Percentiles rank a stretch among this genome's conserved stretches.
phyloP scores from a whole-genome alignment of 1,140 invertebrate genomes.

The Ectropis grisescens region DNA sequence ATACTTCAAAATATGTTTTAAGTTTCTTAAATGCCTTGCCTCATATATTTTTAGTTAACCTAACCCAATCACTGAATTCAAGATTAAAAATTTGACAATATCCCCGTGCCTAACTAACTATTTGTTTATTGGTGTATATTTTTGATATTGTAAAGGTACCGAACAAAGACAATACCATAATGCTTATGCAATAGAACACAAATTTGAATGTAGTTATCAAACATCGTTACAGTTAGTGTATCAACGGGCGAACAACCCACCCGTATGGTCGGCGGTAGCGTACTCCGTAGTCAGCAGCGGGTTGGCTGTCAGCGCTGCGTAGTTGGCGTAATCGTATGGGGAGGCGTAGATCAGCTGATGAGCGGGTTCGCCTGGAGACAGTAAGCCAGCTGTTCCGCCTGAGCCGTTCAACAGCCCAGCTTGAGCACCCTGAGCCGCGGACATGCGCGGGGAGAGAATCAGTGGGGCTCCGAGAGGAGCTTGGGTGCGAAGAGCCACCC shows the following conservation, averaged over 20 bases:
- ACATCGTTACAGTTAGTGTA: conserved; percentile 15
- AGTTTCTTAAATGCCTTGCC: too few species aligned
- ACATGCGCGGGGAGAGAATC: conserved; percentile 88
- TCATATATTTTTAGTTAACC: too few species aligned
- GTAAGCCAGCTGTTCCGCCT: conserved; percentile 71
- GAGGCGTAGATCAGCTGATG: conserved; percentile 81
- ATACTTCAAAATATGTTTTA: too few species aligned
- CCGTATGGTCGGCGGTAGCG: conserved; percentile 88
- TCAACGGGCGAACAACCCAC: conserved; percentile 93
- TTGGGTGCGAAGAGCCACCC: conserved; percentile 76
- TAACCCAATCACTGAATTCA: too few species aligned
- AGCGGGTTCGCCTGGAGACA: conserved; percentile 74
- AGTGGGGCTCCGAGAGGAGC: conserved; percentile 86
- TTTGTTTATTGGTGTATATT: too few species aligned
- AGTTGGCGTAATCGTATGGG: conserved; percentile 89
- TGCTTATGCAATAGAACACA: too few species aligned
- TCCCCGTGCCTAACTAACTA: too few species aligned
- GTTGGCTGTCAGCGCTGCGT: conserved; percentile 83
- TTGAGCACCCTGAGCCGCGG: conserved; percentile 81
- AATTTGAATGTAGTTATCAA: conserved; percentile 35
- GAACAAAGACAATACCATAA: too few species aligned
- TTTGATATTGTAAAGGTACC: too few species aligned
- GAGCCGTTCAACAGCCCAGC: conserved; percentile 76
- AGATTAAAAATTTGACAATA: too few species aligned
- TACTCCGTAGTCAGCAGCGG: conserved; percentile 87